These are phyloP conservation scores for Synanthedon andrenaeformis DNA, from an alignment of 2,888 invertebrate species.

Conservation along the genomic window DNA sequence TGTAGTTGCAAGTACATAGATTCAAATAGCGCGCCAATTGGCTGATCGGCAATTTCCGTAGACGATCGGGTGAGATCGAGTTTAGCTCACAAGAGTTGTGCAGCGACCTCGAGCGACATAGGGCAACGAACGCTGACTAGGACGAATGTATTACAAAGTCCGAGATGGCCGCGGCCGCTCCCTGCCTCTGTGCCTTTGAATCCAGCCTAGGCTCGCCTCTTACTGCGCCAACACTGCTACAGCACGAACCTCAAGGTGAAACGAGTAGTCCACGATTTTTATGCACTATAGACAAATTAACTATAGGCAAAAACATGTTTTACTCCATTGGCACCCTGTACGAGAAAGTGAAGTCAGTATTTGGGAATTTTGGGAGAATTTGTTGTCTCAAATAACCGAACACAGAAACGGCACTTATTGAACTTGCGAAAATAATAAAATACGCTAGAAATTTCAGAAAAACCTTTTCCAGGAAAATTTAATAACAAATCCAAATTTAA, in stretches of 20 bases:
- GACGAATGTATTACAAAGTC: conserved; percentile 69
- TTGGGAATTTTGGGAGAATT: no score
- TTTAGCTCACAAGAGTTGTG: conserved; percentile 19
- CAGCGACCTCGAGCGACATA: conserved; percentile 51
- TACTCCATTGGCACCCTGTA: no score
- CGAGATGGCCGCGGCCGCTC: conserved; percentile 59
- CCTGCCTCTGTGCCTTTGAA: conserved; percentile 61
- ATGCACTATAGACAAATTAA: not conserved
- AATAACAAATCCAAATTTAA: no score
- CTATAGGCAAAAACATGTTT: no score
- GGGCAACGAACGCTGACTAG: conserved; percentile 69
- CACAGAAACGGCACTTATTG: no score
- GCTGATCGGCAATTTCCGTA: conserved; percentile 39
- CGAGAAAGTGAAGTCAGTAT: no score
- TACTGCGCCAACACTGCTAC: conserved; percentile 46
- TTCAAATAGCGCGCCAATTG: conserved; percentile 30
- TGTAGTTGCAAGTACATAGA: not conserved
- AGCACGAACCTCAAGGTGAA: conserved; percentile 56
- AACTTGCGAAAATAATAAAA: no score
- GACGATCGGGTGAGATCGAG: conserved; percentile 32
- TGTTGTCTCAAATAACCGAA: no score
- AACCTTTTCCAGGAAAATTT: no score
- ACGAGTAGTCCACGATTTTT: conserved; percentile 22
- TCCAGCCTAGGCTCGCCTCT: conserved; percentile 57
- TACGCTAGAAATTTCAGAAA: no score